These are phyloP conservation scores for Molossus alvarezi DNA, from an alignment of 2,797 vertebrate species.

Conservation along the genomic window DNA sequence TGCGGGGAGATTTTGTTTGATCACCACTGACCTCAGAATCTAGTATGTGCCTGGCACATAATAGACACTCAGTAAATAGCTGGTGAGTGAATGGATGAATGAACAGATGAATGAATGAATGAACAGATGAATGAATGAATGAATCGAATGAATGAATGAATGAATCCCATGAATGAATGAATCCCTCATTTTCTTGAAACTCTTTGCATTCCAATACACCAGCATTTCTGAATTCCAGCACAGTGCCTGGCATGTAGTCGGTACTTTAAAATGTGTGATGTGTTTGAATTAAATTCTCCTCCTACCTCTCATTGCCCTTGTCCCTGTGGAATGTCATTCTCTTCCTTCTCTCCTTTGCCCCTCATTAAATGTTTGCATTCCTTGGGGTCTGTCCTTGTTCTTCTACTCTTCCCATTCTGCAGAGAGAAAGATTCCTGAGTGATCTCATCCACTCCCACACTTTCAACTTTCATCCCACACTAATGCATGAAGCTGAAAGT, in stretches of 20 bases:
- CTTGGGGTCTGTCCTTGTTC: conserved; percentile 39
- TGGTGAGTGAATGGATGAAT: background rate
- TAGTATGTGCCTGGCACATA: background rate
- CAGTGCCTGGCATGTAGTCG: background rate
- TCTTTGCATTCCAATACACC: background rate
- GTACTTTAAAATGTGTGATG: background rate
- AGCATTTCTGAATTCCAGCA: conserved; percentile 13
- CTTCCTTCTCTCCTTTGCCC: background rate
- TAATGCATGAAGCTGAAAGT: conserved; percentile 15
- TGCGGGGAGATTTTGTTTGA: background rate
- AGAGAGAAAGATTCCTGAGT: conserved; percentile 8
- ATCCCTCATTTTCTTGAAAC: background rate
- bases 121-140: background rate
- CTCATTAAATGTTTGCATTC: background rate
- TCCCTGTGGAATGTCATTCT: background rate
- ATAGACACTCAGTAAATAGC: background rate
- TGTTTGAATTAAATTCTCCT: background rate
- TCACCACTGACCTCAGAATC: background rate
- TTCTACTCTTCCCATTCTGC: conserved; percentile 5
- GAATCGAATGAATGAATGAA: background rate
- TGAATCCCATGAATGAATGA: background rate
- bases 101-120: background rate
- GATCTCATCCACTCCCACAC: conserved; percentile 62
- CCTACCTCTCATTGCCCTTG: too few relatives aligned
- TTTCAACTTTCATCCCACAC: conserved; percentile 56